phyloP scores from a whole-genome alignment of 2,797 vertebrate genomes.

The Mastacembelus armatus region DNA sequence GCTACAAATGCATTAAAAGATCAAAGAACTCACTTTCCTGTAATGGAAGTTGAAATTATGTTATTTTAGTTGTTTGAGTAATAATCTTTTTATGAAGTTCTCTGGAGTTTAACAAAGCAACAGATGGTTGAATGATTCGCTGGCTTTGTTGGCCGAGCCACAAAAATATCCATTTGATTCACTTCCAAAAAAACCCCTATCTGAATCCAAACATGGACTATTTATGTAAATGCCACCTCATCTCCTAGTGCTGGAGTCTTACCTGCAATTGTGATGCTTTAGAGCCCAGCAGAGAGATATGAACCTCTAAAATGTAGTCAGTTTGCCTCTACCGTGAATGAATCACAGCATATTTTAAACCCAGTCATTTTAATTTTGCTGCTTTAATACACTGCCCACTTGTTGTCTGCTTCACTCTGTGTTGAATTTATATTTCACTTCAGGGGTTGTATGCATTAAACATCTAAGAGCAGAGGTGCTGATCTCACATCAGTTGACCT shows the following conservation, averaged over 20 bases:
- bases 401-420: slow-evolving; percentile 42
- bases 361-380: slow-evolving; percentile 37
- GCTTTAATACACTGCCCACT: slow-evolving; percentile 32
- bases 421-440: slow-evolving; percentile 60
- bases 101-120: slow-evolving; percentile 73
- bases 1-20: slow-evolving; percentile 71
- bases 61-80: slow-evolving; percentile 71
- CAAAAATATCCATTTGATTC: slow-evolving; percentile 60
- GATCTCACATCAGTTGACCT: slow-evolving; percentile 50
- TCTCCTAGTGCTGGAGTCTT: slow-evolving; percentile 4
- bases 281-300: slow-evolving; percentile 30
- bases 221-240: slow-evolving; percentile 27
- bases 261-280: slow-evolving; percentile 23
- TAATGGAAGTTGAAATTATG: slow-evolving; percentile 69
- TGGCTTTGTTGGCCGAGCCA: slow-evolving; percentile 49
- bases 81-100: slow-evolving; percentile 71
- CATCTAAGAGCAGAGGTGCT: slow-evolving; percentile 50
- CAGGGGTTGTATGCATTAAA: slow-evolving; percentile 59
- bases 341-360: slow-evolving; percentile 53
- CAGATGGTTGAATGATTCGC: slow-evolving; percentile 75
- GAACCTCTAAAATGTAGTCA: slow-evolving; percentile 15
- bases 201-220: slow-evolving; percentile 28
- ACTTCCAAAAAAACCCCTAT: slow-evolving; percentile 18
- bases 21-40: slow-evolving; percentile 66
- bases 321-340: slow-evolving; percentile 30